Base-by-base conservation (phyloP, 2,797 vertebrate species). In the Clarias pachynema region DNA sequence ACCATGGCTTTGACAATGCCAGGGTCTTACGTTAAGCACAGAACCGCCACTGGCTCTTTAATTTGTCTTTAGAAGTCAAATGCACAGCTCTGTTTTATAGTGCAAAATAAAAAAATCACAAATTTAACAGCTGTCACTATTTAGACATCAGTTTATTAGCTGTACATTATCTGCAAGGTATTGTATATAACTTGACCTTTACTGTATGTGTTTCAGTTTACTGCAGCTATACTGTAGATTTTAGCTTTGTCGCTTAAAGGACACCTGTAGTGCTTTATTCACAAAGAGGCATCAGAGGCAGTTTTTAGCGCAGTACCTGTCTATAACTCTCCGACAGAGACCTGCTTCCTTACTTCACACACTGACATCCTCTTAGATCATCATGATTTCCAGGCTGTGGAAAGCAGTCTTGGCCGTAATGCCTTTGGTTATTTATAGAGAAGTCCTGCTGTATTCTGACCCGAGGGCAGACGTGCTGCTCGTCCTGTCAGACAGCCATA, bases 361-460 rank as follows among this genome's bases (percentile, higher is more conserved):
- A 1, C 81, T 77, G 82, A 85, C 80, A 69, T 66, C 49, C 85
- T 87, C 83, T 89, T 89, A 91, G 56, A 88, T 86, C 77, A 70
- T 85, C 65, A 34, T 82, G 87, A 89, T 87, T 85, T 86, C 62
- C 83, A 75, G 60, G 65, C 79, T 63, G 70, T 77, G 66, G 79
- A 79, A 79, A 73, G 80, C 66, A 40, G 73, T 62, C 87, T 80
- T 84, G 78, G 84, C 57, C 4, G 10, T 84, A 44, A 74, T 80
- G n/a, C 20, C 74, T 73, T 82, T 72, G 57, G 60, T 83, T 85
- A 85, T 89, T 84, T 86, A 89, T 90, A 84, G 79, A 44, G 77
- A 49, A 78, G 77, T 49, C 49, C 85, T 84, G 72, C 77, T 84
- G 84, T 65, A 57, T 81, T 87, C 77, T 84, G 84, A 77, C 85